phyloP scores from a whole-genome alignment of 2,888 invertebrate species.

The Parapristionchus giblindavisi region DNA sequence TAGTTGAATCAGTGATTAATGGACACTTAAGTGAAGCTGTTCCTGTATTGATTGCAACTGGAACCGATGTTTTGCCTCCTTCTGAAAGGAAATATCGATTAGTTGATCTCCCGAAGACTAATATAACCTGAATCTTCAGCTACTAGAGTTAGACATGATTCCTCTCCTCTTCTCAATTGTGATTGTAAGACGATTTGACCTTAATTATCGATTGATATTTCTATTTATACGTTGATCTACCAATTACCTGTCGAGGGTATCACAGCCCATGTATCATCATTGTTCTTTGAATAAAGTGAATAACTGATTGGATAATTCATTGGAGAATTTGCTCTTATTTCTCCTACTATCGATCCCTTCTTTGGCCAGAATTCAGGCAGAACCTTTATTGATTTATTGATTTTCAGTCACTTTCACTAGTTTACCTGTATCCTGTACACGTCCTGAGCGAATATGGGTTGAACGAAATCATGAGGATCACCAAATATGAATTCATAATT shows the following conservation, averaged over 20 bases:
- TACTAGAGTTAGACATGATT: slow-evolving; percentile 15
- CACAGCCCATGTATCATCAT: slow-evolving; percentile 20
- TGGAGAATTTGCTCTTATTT: slow-evolving; percentile 15
- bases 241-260: neutral
- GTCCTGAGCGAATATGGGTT: slow-evolving; percentile 36
- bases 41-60: slow-evolving; percentile 30
- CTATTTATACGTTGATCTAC: neutral
- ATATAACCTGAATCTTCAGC: slow-evolving; percentile 13
- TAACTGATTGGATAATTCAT: slow-evolving; percentile 8
- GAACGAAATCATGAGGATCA: slow-evolving; percentile 30
- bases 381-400: neutral
- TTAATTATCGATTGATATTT: slow-evolving; percentile 7
- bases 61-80: slow-evolving; percentile 1
- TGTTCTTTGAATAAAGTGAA: slow-evolving; percentile 14
- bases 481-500: slow-evolving; percentile 32
- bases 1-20: neutral
- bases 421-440: slow-evolving; percentile 28
- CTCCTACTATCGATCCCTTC: slow-evolving; percentile 22
- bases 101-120: neutral
- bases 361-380: slow-evolving; percentile 38
- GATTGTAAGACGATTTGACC: slow-evolving; percentile 24
- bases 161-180: slow-evolving; percentile 22
- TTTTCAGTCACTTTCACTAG: neutral
- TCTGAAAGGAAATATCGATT: slow-evolving; percentile 4
- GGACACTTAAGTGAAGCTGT: slow-evolving; percentile 10